These are phyloP conservation scores for Crotalus horridus DNA, from an alignment of 2,113 vertebrate genomes.

Conservation along the genomic window DNA sequence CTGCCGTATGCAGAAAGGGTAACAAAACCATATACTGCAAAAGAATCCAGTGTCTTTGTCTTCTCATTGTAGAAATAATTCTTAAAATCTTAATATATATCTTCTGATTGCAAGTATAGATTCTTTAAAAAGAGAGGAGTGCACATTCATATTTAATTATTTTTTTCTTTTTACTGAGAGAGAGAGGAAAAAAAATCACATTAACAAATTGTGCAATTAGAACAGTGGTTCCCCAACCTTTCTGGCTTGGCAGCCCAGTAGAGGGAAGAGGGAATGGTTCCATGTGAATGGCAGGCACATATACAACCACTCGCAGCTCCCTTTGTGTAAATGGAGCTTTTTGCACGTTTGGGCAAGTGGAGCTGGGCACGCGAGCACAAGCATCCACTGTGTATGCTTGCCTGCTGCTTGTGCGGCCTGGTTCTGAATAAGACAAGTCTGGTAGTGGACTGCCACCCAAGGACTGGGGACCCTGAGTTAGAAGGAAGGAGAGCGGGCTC, in stretches of 20 bases:
- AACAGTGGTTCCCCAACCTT: neutral
- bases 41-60: neutral
- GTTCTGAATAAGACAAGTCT: neutral
- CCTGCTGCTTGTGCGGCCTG: neutral
- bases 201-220: neutral
- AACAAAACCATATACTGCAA: neutral
- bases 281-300: neutral
- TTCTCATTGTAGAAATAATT: neutral
- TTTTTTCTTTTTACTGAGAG: neutral
- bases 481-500: neutral
- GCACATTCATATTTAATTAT: neutral
- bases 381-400: no score
- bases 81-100: neutral
- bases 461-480: neutral
- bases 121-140: neutral
- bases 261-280: no score
- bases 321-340: no score
- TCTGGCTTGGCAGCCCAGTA: neutral
- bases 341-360: neutral
- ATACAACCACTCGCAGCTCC: no score
- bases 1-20: neutral
- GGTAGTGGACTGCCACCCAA: neutral
- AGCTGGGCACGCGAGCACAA: neutral
- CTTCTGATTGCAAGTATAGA: neutral
- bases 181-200: neutral